Percentiles rank a stretch among this genome's conserved stretches.
Conservation (phyloP, 2,888 invertebrate species). For the Cephus pulcher region DNA sequence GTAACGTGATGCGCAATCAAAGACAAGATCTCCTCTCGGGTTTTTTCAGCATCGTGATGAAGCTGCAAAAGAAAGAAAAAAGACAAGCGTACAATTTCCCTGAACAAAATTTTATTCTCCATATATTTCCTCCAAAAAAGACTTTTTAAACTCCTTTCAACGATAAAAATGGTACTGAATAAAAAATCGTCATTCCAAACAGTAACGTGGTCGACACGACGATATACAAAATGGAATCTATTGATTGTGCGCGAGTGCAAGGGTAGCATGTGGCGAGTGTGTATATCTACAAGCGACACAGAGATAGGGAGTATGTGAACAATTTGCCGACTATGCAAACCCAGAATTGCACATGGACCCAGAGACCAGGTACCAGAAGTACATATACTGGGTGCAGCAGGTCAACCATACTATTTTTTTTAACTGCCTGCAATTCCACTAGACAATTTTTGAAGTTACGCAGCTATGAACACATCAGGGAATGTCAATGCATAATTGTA, state of each 20-base stretch:
- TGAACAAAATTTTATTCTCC: not conserved
- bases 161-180: not conserved
- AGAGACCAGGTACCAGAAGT: not conserved
- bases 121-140: not conserved
- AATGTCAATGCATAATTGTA: not conserved
- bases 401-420: not conserved
- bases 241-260: not conserved
- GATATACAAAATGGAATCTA: not conserved
- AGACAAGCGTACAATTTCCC: not conserved
- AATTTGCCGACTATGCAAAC: conserved; percentile 29
- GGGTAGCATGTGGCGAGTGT: not conserved
- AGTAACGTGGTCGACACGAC: not conserved
- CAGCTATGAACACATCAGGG: not conserved
- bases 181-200: not conserved
- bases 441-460: not conserved
- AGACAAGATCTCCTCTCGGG: conserved; percentile 95
- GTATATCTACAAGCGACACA: not conserved
- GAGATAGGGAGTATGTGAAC: conserved; percentile 10
- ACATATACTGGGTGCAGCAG: not conserved
- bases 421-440: not conserved
- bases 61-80: conserved; percentile 67
- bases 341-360: not conserved
- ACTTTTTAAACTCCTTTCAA: not conserved
- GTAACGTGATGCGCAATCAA: conserved; percentile 98
- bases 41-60: conserved; percentile 85